A percentile compares a stretch with the other conserved stretches of the same genome.
Evolutionary conservation across 2,888 invertebrate genomes (phyloP).

Genomic region (Sipha maydis): DNA sequence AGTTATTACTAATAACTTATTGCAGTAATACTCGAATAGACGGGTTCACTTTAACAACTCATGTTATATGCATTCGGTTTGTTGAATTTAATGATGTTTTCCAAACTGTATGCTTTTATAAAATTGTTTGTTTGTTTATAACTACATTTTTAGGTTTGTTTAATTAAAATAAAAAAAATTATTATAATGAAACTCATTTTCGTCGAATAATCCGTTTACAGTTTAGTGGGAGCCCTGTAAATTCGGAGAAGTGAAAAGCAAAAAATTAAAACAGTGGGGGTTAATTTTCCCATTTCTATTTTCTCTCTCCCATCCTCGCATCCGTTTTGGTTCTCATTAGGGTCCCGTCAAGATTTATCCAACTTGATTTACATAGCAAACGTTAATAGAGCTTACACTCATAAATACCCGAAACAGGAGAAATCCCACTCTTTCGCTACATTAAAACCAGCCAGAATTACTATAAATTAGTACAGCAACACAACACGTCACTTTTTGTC

Average conservation of each 20-base stretch:
- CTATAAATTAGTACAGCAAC: conserved; percentile 41
- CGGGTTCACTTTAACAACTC: no score
- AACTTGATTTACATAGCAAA: conserved; percentile 49
- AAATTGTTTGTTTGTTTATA: neutral
- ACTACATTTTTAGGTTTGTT: neutral
- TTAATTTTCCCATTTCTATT: conserved; percentile 30
- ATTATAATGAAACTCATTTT: neutral
- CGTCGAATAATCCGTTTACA: neutral
- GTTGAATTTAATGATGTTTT: neutral
- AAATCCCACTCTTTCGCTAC: conserved; percentile 28
- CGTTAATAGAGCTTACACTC: conserved; percentile 43
- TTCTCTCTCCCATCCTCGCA: neutral
- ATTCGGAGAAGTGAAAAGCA: neutral
- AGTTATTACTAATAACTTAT: no score
- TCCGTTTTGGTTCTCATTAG: conserved; percentile 21
- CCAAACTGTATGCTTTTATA: neutral
- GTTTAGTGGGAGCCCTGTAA: neutral
- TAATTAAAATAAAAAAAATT: neutral
- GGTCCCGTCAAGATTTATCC: conserved; percentile 47
- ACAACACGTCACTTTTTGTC: conserved; percentile 29
- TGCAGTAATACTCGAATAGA: no score
- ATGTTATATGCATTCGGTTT: no score
- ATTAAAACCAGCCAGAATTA: conserved; percentile 34
- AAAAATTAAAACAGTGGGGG: conserved; percentile 17
- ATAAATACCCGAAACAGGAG: conserved; percentile 37